Evolutionary conservation across 2,797 vertebrate species (phyloP), one percentile per base, ranked within the genome.

Genomic region (Micropoecilia bifurca): DNA sequence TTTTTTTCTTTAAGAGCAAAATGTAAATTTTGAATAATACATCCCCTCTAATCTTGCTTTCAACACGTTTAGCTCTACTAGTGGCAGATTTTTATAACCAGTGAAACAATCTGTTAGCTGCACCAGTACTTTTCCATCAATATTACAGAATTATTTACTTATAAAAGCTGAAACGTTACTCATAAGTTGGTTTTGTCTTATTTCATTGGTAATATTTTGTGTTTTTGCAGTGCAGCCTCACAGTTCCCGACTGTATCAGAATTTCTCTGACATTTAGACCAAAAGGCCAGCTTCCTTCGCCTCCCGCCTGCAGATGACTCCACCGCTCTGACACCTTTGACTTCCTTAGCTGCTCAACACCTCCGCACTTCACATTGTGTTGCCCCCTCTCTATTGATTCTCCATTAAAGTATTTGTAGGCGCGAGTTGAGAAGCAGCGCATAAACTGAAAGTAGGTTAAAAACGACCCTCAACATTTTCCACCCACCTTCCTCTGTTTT

Each of bases 391-490:
- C 36, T 3, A n/a, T 71, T 28, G 22, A 71, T 45, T 45, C 39
- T 12, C 41, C 41, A 45, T 45, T 71, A n/a, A 45, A 71, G 10
- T 6, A 6, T 71, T 71, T 45, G 68, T n/a, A 18, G 13, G 41
- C 22, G 12, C 6, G 41, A 45, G 41, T 45, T 45, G 25, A 63
- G 30, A 25, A 71, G 25, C 33, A 66, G 61, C 9, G 1, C 22
- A 66, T 47, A 82, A 86, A 89, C 53, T 75, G 84, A 89, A 89
- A 91, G 71, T 75, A 45, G 76, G 82, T 82, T 86, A 71, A 80
- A 88, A 41, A 53, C 55, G 66, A 16, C n/a, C 63, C 41, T 55
- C 20, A 28, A 25, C 69, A 83, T 82, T 85, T 87, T 86, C 79
- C 77, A 82, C 47, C 73, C 18, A 41, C 22, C 13, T 7, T 18